These are phyloP conservation scores for Acrocephalus kingi DNA, from an alignment of 2,113 vertebrate species.

Conservation along the genomic window DNA sequence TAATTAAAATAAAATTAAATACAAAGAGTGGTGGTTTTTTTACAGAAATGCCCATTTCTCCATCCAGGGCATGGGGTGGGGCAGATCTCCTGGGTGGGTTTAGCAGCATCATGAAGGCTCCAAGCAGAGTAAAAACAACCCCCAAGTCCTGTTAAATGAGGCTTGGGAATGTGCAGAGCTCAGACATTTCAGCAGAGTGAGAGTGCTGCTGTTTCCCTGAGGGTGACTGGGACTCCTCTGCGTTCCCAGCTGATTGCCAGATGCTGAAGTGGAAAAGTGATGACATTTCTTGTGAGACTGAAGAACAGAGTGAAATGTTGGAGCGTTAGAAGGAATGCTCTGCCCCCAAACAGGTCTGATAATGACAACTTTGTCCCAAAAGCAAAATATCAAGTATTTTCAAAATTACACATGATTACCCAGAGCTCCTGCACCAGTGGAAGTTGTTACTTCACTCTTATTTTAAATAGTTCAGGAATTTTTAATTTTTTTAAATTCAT, in stretches of 20 bases:
- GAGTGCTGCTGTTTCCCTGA: background rate
- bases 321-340: background rate
- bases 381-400: background rate
- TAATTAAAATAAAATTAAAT: background rate
- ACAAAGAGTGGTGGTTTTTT: background rate
- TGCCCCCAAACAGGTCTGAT: background rate
- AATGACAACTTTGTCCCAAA: background rate
- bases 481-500: background rate
- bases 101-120: background rate
- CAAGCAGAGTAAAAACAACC: accelerated
- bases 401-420: background rate
- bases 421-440: background rate
- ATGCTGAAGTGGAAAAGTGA: background rate
- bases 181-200: accelerated
- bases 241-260: background rate
- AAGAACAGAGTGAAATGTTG: background rate
- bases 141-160: background rate
- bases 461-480: background rate
- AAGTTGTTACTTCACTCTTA: background rate
- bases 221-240: background rate
- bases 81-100: background rate
- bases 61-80: background rate
- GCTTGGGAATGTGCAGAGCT: background rate
- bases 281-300: background rate
- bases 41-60: background rate